Evolutionary conservation across 2,113 vertebrate genomes (phyloP).

Genomic region (Megatriorchis doriae): DNA sequence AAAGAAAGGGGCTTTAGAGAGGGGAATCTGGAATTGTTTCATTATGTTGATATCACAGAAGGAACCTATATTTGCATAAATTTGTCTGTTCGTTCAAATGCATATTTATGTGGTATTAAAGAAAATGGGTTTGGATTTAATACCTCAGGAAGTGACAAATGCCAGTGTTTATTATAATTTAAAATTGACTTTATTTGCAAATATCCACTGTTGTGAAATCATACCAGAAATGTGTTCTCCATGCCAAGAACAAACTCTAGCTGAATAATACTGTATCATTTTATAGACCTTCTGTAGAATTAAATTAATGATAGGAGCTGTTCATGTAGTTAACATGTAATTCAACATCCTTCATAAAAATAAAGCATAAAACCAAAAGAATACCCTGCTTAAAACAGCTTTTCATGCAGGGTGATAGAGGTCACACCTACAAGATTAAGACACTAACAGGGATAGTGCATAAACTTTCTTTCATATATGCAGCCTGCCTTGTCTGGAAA

Average conservation of each 20-base stretch:
- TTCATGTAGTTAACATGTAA: neutral
- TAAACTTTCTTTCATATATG: neutral
- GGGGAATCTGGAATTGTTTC: neutral
- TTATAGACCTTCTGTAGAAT: neutral
- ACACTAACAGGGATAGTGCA: neutral
- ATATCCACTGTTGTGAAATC: neutral
- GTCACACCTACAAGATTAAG: neutral
- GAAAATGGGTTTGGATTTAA: constrained; percentile 36
- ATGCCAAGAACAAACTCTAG: neutral
- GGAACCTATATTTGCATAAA: constrained; percentile 50
- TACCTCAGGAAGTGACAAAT: constrained; percentile 40
- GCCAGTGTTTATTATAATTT: neutral
- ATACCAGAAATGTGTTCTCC: neutral
- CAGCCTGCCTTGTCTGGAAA: neutral
- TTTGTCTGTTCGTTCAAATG: constrained; percentile 6
- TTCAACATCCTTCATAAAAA: neutral
- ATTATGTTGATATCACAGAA: neutral
- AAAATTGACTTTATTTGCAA: constrained; percentile 37
- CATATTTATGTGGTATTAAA: constrained; percentile 46
- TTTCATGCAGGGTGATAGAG: neutral
- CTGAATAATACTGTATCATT: neutral
- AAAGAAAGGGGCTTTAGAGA: neutral
- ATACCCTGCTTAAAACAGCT: neutral
- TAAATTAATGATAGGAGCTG: neutral
- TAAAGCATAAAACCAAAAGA: fast-evolving